Base-by-base conservation (phyloP, 2,797 vertebrate species). In the Acipenser transmontanus region DNA sequence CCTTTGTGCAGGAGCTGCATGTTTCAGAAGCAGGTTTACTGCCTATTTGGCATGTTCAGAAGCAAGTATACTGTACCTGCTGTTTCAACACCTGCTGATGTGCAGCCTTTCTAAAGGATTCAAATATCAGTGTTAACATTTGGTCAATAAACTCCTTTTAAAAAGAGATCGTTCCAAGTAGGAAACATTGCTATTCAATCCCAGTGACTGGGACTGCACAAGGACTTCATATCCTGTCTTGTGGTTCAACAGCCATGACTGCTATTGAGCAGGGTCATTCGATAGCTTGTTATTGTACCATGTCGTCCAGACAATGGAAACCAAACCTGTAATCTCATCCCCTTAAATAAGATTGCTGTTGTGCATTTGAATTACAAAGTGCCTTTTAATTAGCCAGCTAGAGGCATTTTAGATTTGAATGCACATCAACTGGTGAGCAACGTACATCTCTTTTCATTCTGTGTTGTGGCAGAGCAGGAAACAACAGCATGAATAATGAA, bases 361-460 rank as follows among this genome's bases (percentile, higher is more conserved):
- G 50, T 14, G 50, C 47, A 62, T 66, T 10, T n/a, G 48, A 49
- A 14, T 67, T 59, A 34, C 61, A 65, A 68, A 52, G 63, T 14
- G 14, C 11, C 7, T 12, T 17, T 52, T 71, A 71, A 72, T 72
- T 69, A 65, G 63, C 57, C n/a, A 0, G 63, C 52, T 63, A 67
- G 51, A 34, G 34, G 61, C 14, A 50, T 50, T 34, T 20, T 20
- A 66, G 34, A 59, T 54, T 48, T 7, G 0, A 51, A 47, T 50
- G 17, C 62, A 12, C 2, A 60, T 8, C 10, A 67, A 66, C 47
- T 11, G 48, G 65, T 50, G 57, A 1, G 6, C 14, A 34, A 1
- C 7, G 49, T 17, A 48, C 6, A 6, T 50, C 60, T 9, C 49
- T 67, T 34, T 34, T 59, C 47, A 20, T 47, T 9, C 1, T 3